Base-by-base conservation (phyloP, 2,797 vertebrate species). In the Amazona ochrocephala region DNA sequence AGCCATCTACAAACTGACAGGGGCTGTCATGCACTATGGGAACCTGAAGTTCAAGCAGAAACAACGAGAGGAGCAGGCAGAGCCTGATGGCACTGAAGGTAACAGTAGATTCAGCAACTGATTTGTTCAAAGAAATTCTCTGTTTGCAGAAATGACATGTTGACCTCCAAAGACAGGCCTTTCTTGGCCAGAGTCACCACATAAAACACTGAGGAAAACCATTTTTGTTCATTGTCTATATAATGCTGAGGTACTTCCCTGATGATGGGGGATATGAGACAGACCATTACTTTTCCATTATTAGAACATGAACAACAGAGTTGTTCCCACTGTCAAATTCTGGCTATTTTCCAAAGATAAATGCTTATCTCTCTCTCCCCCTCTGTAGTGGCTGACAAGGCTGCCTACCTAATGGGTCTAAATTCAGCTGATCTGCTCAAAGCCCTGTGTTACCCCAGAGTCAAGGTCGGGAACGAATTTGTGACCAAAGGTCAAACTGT, bases 381-480 rank as follows among this genome's bases (percentile, higher is more conserved):
- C 53, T 44, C 13, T 82, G 21, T 39, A 99, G 98, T 98, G 90
- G 98, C 98, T 87, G 98, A 98, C 93, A 99, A 98, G 93, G 98
- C 98, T 3, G 98, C 98, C 60, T 99, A 98, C 81, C 97, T 99
- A 71, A 98, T 98, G 96, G 97, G 83, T 5, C 97, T 98, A 67
- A 98, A 99, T 95, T 98, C 98, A 47, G 98, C 98, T 11, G 98
- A 99, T 11, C n/a, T 99, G 65, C 94, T 98, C 26, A 98, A 98
- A 90, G 98, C 97, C n/a, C 94, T 98, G 6, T 99, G 98, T 56
- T 98, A 97, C 58, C 98, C 98, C 26, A 97, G 98, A 82, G 98
- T 98, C 71, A 98, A 98, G 67, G 98, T 98, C 1, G 98, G 98
- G 48, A 98, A 98, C 47, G 98, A 98, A 56, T 98, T 20, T 0